Percentiles rank a stretch among this genome's conserved stretches.
These are phyloP conservation scores for Petrocephalus schoutedeni DNA, from an alignment of 2,797 vertebrate genomes.

Conservation along the genomic window DNA sequence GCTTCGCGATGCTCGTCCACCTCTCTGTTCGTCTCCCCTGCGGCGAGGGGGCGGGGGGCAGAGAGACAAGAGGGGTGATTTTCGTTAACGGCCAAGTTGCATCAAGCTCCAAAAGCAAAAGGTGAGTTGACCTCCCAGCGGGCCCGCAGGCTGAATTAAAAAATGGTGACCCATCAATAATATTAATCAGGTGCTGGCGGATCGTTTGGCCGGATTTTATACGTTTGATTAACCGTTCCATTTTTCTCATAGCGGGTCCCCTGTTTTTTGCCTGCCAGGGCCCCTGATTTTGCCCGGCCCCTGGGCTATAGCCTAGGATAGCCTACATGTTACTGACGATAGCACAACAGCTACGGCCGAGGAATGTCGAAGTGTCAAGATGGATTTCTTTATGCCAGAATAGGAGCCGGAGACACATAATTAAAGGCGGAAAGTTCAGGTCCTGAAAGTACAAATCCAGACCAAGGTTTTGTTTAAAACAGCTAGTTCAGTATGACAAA, in stretches of 20 bases:
- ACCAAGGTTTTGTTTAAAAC: not conserved
- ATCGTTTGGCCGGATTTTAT: not conserved
- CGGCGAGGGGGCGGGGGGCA: not conserved
- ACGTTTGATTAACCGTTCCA: not conserved
- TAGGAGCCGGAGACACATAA: not conserved
- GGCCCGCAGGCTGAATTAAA: not conserved
- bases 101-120: not conserved
- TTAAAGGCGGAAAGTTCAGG: not conserved
- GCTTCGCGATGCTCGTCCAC: conserved; percentile 55
- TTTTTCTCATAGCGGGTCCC: not conserved
- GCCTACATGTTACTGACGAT: not conserved
- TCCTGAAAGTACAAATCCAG: not conserved
- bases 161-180: not conserved
- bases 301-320: not conserved
- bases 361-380: not conserved
- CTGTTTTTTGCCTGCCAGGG: not conserved
- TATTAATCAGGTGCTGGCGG: not conserved
- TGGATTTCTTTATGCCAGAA: not conserved
- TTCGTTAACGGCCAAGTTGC: not conserved
- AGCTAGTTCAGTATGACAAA: not conserved
- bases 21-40: conserved; percentile 75
- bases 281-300: not conserved
- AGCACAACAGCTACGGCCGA: not conserved
- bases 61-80: not conserved
- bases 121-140: not conserved